Evolutionary conservation across 1,140 invertebrate species (phyloP).

Genomic region (Brachionus calyciflorus): DNA sequence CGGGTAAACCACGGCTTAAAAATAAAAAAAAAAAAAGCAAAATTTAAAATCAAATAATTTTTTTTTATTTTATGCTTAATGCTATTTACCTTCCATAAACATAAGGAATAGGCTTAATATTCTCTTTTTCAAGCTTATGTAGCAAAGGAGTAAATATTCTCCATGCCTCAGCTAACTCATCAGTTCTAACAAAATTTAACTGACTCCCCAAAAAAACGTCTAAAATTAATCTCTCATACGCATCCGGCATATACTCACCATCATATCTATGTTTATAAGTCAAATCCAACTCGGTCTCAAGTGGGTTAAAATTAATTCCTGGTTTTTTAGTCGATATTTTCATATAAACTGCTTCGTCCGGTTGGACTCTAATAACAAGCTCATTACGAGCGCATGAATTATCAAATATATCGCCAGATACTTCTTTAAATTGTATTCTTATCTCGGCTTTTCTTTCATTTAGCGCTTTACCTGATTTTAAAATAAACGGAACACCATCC

Average conservation of each 20-base stretch:
- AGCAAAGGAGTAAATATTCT: slow-evolving; percentile 93
- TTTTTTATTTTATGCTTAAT: too few species aligned
- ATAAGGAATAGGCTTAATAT: slow-evolving; percentile 77
- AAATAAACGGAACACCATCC: slow-evolving; percentile 96
- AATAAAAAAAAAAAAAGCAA: too few species aligned
- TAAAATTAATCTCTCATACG: slow-evolving; percentile 92
- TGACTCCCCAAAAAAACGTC: slow-evolving; percentile 96
- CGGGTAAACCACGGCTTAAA: too few species aligned
- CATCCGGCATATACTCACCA: slow-evolving; percentile 84
- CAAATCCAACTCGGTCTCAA: slow-evolving; percentile 95
- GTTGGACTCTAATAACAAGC: slow-evolving; percentile 94
- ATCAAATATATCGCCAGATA: slow-evolving; percentile 82
- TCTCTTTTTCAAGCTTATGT: slow-evolving; percentile 78
- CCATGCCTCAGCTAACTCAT: slow-evolving; percentile 96
- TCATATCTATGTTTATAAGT: slow-evolving; percentile 90
- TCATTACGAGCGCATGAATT: slow-evolving; percentile 71
- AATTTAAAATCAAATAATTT: too few species aligned
- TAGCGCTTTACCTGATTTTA: slow-evolving; percentile 68
- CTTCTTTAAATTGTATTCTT: slow-evolving; percentile 91
- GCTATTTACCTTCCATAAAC: slow-evolving; percentile 68
- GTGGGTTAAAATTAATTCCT: slow-evolving; percentile 91
- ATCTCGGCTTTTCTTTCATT: slow-evolving; percentile 99
- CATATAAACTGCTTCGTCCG: slow-evolving; percentile 94
- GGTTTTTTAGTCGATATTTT: slow-evolving; percentile 98
- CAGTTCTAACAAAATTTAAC: slow-evolving; percentile 93